Percentiles rank a stretch among this genome's conserved stretches.
phyloP scores from a whole-genome alignment of 2,113 vertebrate species.

The Thinocorus orbignyianus region DNA sequence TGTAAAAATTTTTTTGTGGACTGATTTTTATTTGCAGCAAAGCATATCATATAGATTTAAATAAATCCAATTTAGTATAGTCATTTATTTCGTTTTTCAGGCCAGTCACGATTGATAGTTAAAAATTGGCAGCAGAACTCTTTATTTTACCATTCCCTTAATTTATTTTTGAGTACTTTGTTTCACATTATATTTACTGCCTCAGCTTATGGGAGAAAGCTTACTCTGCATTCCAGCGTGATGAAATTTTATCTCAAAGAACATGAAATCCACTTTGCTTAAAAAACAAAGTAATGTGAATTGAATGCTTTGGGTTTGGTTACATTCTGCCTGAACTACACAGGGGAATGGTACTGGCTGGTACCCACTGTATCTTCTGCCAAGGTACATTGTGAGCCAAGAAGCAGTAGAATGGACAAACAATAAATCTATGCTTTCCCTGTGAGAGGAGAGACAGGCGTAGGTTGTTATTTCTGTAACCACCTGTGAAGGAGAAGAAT shows the following conservation, averaged over 20 bases:
- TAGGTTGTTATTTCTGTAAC: conserved; percentile 21
- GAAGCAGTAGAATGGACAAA: conserved; percentile 25
- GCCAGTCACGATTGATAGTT: conserved; percentile 43
- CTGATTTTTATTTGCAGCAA: conserved; percentile 58
- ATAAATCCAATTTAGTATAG: conserved; percentile 21
- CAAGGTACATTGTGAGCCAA: neutral
- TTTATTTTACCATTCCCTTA: conserved; percentile 52
- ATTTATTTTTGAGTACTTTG: conserved; percentile 43
- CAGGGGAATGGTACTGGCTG: conserved; percentile 15
- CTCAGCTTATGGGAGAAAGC: conserved; percentile 36
- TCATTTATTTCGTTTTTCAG: conserved; percentile 50
- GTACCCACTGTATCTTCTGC: conserved; percentile 33
- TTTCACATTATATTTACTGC: conserved; percentile 45
- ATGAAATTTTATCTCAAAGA: conserved; percentile 45
- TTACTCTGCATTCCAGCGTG: conserved; percentile 21
- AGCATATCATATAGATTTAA: conserved; percentile 45
- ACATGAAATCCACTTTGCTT: conserved; percentile 20
- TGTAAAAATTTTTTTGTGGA: conserved; percentile 17
- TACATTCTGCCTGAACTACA: conserved; percentile 16
- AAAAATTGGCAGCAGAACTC: conserved; percentile 37
- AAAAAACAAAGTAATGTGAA: conserved; percentile 38
- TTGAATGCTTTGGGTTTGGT: conserved; percentile 30
- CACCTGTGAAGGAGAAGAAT: conserved; percentile 4
- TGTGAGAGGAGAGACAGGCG: neutral
- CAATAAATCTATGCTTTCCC: neutral